Conservation (phyloP, 2,113 vertebrate genomes). For the Mobula hypostoma region DNA sequence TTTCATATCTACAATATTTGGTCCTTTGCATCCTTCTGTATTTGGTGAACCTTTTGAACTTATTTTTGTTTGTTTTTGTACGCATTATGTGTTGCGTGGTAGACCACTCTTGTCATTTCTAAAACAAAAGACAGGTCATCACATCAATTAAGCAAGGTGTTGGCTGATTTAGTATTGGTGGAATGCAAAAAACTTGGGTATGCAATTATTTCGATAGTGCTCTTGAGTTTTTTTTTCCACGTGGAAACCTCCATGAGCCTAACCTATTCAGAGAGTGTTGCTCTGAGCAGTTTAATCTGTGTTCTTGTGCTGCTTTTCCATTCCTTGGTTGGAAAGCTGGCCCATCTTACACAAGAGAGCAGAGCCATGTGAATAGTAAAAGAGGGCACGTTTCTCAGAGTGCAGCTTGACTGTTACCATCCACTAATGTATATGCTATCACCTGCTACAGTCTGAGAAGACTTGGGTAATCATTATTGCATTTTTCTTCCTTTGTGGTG, state of each 20-base stretch:
- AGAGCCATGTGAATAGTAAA: background rate
- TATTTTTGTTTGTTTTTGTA: background rate
- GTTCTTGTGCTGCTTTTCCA: background rate
- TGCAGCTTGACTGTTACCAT: background rate
- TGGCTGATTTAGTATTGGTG: background rate
- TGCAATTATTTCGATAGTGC: background rate
- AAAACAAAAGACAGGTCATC: background rate
- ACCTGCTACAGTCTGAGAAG: background rate
- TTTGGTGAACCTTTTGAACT: background rate
- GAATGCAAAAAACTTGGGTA: background rate
- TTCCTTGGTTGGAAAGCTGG: background rate
- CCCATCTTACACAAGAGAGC: background rate
- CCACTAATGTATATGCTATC: background rate
- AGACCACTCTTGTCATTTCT: background rate
- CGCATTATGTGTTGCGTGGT: background rate
- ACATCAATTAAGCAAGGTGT: background rate
- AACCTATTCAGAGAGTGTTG: background rate
- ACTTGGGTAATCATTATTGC: background rate
- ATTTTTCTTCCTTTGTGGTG: background rate
- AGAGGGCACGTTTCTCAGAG: background rate
- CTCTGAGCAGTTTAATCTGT: background rate
- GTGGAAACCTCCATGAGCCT: background rate
- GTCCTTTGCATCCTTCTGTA: background rate
- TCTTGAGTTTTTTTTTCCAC: background rate
- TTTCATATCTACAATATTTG: background rate